These are phyloP conservation scores for Galendromus occidentalis DNA, from an alignment of 1,140 invertebrate genomes.

Conservation along the genomic window DNA sequence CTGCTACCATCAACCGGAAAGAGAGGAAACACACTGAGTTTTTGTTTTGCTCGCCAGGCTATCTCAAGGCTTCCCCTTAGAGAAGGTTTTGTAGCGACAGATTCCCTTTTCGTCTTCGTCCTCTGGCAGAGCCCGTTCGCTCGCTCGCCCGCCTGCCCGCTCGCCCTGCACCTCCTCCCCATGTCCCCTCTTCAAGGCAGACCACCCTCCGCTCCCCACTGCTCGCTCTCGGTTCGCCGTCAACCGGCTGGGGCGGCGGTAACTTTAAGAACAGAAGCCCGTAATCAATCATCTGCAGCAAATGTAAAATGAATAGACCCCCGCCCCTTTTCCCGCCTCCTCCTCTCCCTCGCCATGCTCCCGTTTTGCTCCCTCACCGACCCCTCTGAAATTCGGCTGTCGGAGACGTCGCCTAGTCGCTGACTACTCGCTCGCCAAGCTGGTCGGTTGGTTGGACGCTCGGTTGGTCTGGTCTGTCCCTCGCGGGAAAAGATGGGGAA, in stretches of 20 bases:
- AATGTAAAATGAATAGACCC: constrained; percentile 9
- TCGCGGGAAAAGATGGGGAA: not conserved
- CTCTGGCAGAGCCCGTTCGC: not conserved
- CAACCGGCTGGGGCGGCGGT: not conserved
- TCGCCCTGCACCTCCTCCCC: not conserved
- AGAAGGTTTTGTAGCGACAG: no score
- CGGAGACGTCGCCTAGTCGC: no score
- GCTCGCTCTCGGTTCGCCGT: no score
- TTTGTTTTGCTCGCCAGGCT: not conserved
- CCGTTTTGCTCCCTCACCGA: not conserved
- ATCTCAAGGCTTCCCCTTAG: not conserved
- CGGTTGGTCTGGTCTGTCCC: not conserved
- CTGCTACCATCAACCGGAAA: not conserved
- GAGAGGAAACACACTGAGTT: constrained; percentile 1
- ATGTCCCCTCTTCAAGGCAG: not conserved
- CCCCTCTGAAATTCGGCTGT: not conserved
- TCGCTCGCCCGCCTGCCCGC: not conserved
- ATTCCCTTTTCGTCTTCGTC: not conserved
- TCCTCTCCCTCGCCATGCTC: not conserved
- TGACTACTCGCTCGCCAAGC: no score
- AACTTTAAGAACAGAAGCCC: constrained; percentile 8
- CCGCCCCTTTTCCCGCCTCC: not conserved
- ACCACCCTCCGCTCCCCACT: no score
- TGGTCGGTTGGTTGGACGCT: not conserved
- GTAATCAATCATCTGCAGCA: constrained; percentile 11